These are phyloP conservation scores for Esox niger DNA, from an alignment of 2,113 vertebrate species.

Conservation along the genomic window DNA sequence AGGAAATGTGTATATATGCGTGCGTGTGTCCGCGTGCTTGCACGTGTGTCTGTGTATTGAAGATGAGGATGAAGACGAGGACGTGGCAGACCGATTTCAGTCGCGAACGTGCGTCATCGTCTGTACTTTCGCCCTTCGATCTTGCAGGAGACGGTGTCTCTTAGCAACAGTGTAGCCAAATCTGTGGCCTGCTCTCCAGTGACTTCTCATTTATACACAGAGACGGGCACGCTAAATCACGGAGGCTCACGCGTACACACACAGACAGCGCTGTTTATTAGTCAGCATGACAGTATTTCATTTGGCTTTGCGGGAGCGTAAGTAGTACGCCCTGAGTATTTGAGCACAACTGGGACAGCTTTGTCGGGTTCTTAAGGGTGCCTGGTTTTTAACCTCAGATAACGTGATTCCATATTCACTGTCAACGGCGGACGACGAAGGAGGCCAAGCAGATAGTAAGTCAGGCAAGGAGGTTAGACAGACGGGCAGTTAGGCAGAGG, in stretches of 20 bases:
- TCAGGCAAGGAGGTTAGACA: neutral
- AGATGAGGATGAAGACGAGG: neutral
- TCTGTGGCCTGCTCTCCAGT: constrained; percentile 29
- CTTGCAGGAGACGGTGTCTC: constrained; percentile 48
- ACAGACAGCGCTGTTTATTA: neutral
- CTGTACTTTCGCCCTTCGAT: constrained; percentile 29
- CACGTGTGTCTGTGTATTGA: neutral
- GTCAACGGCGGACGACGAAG: too few relatives aligned
- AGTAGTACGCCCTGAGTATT: too few relatives aligned
- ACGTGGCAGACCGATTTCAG: neutral
- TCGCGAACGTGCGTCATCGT: constrained; percentile 17
- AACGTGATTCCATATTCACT: too few relatives aligned
- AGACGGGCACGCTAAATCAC: neutral
- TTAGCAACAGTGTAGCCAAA: constrained; percentile 10
- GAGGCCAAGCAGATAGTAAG: too few relatives aligned
- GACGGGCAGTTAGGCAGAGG: neutral
- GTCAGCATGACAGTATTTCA: neutral
- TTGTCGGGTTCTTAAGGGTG: too few relatives aligned
- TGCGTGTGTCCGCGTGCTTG: neutral
- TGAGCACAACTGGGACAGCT: too few relatives aligned
- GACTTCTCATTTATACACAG: constrained; percentile 14
- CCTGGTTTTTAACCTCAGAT: too few relatives aligned
- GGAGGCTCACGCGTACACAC: neutral
- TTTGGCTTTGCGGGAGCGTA: too few relatives aligned
- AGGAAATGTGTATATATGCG: too few relatives aligned